A percentile compares a stretch with the other conserved stretches of the same genome.
Evolutionary conservation across 1,140 invertebrate species (phyloP).

Genomic region (Pseudomyrmex dendroicus): DNA sequence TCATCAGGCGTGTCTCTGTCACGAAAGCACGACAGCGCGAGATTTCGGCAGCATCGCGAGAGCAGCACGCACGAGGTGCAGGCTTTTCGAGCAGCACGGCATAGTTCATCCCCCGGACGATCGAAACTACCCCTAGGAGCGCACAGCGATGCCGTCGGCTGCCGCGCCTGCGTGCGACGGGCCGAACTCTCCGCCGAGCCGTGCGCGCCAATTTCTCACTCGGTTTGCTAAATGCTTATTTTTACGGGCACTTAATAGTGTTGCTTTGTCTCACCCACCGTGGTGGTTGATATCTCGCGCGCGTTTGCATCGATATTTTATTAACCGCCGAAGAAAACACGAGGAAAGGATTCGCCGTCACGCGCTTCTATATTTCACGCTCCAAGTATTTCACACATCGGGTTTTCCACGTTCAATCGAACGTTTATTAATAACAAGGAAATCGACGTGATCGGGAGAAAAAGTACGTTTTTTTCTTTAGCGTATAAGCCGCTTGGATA

Average conservation of each 20-base stretch:
- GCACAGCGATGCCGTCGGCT: slow-evolving; percentile 39
- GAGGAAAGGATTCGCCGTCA: not conserved
- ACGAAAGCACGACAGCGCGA: slow-evolving; percentile 29
- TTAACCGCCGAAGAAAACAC: not conserved
- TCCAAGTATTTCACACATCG: not conserved
- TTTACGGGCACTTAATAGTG: slow-evolving; percentile 11
- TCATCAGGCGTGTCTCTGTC: slow-evolving; percentile 38
- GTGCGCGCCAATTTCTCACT: slow-evolving; percentile 68
- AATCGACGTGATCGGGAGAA: not conserved
- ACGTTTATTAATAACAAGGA: not conserved
- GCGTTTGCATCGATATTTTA: slow-evolving; percentile 21
- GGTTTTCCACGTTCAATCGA: not conserved
- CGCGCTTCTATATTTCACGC: slow-evolving; percentile 7
- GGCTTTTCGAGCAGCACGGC: slow-evolving; percentile 54
- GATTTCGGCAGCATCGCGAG: slow-evolving; percentile 61
- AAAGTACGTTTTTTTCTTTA: no score
- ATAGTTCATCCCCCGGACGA: slow-evolving; percentile 73
- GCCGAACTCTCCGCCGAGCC: not conserved
- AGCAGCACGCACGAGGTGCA: slow-evolving; percentile 69
- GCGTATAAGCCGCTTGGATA: no score
- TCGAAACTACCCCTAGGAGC: slow-evolving; percentile 76
- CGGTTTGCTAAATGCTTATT: slow-evolving; percentile 7
- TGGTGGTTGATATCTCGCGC: not conserved
- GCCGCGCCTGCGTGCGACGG: slow-evolving; percentile 67
- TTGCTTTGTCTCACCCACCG: not conserved